phyloP scores from a whole-genome alignment of 2,888 invertebrate species.

The Drosophila algonquin region DNA sequence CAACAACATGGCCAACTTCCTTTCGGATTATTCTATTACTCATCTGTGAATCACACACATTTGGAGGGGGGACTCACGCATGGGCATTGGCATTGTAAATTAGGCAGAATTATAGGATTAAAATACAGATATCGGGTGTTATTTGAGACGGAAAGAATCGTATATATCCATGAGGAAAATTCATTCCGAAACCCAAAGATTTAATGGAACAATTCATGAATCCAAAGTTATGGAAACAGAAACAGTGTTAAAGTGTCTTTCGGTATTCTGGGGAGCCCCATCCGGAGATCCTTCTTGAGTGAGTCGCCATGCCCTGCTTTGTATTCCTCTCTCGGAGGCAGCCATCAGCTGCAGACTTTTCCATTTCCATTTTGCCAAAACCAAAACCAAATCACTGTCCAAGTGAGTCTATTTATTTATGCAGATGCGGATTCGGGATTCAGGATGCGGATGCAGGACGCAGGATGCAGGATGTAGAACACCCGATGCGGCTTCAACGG shows the following conservation, averaged over 20 bases:
- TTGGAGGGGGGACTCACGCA: no score
- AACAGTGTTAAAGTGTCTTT: no score
- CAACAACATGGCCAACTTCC: neutral
- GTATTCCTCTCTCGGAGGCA: neutral
- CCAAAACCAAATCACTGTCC: constrained; percentile 34
- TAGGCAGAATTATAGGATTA: no score
- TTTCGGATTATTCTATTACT: constrained; percentile 5
- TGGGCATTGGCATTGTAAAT: no score
- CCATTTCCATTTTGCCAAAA: constrained; percentile 3
- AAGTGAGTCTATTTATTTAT: constrained; percentile 27
- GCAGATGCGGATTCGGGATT: constrained; percentile 16
- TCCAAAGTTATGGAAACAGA: no score
- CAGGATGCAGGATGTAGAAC: constrained; percentile 20
- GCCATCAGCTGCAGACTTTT: constrained; percentile 17
- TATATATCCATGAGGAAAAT: no score
- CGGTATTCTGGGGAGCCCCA: no score
- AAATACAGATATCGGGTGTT: no score
- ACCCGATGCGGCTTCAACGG: constrained; percentile 9
- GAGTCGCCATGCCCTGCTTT: neutral
- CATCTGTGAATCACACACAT: neutral
- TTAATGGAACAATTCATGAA: no score
- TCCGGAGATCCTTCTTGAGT: neutral
- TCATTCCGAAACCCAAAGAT: no score
- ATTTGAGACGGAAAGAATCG: no score
- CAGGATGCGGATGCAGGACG: constrained; percentile 9